Evolutionary conservation across 2,888 invertebrate species (phyloP), one percentile per base, ranked within the genome.

Genomic region (Osedax fenrisi): DNA sequence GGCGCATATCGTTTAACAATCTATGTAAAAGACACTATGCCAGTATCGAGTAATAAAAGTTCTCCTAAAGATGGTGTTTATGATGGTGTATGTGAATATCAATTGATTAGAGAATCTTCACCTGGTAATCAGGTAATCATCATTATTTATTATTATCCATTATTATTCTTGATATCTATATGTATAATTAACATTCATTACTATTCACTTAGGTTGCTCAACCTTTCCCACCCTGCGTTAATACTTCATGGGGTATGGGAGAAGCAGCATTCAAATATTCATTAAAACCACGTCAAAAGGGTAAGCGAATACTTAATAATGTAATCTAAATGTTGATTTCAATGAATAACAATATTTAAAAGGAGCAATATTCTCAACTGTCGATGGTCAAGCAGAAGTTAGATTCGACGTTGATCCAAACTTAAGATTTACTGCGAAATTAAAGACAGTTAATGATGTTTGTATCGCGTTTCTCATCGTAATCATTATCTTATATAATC

Each of bases 31-130:
- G 83, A 84, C 76, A 81, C 83, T 78, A 82, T 81, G 1, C 81
- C 81, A 59, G 82, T 81, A 77, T 76, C 74, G n/a, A 41, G 17
- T 41, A 41, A 41, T 17, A 68, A 22, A 1, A 26, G 27, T 22
- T 5, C 25, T n/a, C n/a, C 68, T n/a, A 82, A 82, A 75, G 84
- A 84, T 73, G 82, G 82, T 74, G 83, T 84, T 22, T 85, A 84
- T 76, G 83, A 83, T 41, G 84, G 84, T 74, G 84, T 85, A 13
- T 84, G 84, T 73, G 85, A 85, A 77, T 85, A 84, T 78, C 82
- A 83, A 79, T 80, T 84, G 17, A 80, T 82, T 5, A 81, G 82
- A 27, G 81, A 82, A 69, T 79, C 79, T 21, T 78, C 77, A 1
- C 78, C 80, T n/a, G 81, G 81, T 1, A 76, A 78, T 23, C 82